Conservation (phyloP, 2,797 vertebrate species). For the Microctenopoma stevenorrisi region DNA sequence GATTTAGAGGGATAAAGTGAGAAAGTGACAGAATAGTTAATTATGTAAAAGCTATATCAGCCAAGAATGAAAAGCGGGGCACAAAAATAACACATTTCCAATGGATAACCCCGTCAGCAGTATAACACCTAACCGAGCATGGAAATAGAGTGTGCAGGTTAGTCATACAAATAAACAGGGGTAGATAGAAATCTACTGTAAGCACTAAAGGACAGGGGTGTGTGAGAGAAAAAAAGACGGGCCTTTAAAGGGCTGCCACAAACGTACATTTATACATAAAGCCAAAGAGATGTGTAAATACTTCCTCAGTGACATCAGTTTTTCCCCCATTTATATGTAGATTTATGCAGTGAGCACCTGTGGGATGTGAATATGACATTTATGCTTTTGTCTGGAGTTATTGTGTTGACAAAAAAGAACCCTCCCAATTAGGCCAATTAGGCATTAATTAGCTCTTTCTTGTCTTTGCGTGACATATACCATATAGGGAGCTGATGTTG, state of each 20-base stretch:
- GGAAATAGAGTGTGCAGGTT: conserved; percentile 6
- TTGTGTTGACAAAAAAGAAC: too few relatives aligned
- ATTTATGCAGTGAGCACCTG: too few relatives aligned
- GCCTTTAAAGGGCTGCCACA: neutral
- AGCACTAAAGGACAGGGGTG: neutral
- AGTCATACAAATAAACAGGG: neutral
- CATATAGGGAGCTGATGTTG: too few relatives aligned
- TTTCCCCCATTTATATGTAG: too few relatives aligned
- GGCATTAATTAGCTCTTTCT: too few relatives aligned
- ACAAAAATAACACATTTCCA: conserved; percentile 6
- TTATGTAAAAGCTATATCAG: conserved; percentile 44
- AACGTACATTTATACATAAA: neutral
- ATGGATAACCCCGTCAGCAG: conserved; percentile 36
- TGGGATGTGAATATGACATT: too few relatives aligned
- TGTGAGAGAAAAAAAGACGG: neutral
- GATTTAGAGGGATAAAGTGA: conserved; percentile 30
- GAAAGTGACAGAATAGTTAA: conserved; percentile 32
- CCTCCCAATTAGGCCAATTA: too few relatives aligned
- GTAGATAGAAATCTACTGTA: neutral
- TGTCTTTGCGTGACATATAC: too few relatives aligned
- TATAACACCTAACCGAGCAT: conserved; percentile 9
- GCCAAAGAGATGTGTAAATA: neutral
- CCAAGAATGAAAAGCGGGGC: conserved; percentile 24
- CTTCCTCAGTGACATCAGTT: neutral
- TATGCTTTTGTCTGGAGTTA: too few relatives aligned